Evolutionary conservation across 1,140 invertebrate genomes (phyloP), one percentile per base, ranked within the genome.

Genomic region (Ips nitidus): DNA sequence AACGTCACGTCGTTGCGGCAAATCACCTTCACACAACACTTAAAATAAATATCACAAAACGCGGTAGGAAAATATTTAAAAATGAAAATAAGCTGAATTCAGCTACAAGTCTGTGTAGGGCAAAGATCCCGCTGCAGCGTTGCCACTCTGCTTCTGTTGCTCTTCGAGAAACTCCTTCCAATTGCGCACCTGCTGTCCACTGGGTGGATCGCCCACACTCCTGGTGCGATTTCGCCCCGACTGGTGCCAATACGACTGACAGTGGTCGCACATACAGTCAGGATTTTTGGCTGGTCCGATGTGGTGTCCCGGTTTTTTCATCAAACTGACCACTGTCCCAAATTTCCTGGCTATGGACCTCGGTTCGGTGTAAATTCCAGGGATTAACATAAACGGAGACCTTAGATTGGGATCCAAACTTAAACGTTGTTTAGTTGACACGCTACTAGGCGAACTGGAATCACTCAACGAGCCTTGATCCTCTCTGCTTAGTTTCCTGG

Each of bases 251-350:
- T 87, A 84, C 61, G 83, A 82, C 47, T 84, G 82, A 73, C 90
- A 92, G 75, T 89, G 89, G 57, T 89, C 87, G 78, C 90, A 92
- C 0, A 82, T 80, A 75, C 90, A 92, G 58, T 87, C 84, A 0
- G 90, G 89, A 82, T 92, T 92, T 77, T 90, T 90, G 6, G 89
- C 86, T 2, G 90, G 90, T 6, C 90, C 90, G 1, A 91, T 83
- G 76, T 92, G 90, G 78, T 90, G 89, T 0, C 89, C 89, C 0
- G 89, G 88, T 69, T 90, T 90, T 57, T 83, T 82, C 70, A 87
- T 84, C 37, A 83, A 81, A 37, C 79, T 81, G 0, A 90, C 80
- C 50, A 90, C 85, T 22, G 81, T 74, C 3, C 90, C 90, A 78
- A 91, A 91, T 70, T 83, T 85, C 39, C 83, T 82, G 0, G 88